Percentiles rank a stretch among this genome's conserved stretches.
Conservation (phyloP, 1,140 invertebrate species). For the Platorchestia sp. region DNA sequence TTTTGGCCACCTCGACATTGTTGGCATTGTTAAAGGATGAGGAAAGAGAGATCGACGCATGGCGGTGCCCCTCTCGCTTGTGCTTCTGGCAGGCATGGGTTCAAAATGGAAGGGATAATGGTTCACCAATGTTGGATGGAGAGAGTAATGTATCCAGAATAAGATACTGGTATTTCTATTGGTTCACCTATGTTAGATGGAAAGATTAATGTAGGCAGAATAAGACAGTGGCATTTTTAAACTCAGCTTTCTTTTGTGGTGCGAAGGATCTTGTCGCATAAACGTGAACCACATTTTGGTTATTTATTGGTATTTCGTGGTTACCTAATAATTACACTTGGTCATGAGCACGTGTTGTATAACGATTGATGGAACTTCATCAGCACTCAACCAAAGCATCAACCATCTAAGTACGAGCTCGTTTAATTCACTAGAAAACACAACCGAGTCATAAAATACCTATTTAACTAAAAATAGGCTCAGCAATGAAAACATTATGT, state of each 20-base stretch:
- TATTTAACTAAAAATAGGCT: no score
- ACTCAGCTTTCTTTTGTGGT: not conserved
- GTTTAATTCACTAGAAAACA: no score
- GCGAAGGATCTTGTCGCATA: not conserved
- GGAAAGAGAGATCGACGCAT: not conserved
- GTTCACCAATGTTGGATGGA: not conserved
- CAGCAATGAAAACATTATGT: no score
- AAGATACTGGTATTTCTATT: not conserved
- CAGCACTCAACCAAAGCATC: no score
- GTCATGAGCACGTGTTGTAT: no score
- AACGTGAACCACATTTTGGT: not conserved
- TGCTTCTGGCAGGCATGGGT: not conserved
- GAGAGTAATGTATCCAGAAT: not conserved
- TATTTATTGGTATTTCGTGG: no score
- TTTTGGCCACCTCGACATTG: conserved; percentile 19
- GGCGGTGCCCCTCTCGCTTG: not conserved
- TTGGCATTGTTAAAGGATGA: not conserved
- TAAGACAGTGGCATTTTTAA: not conserved
- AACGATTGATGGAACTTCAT: no score
- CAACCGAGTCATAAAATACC: no score
- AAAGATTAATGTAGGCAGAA: not conserved
- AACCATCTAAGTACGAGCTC: no score
- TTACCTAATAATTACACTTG: no score
- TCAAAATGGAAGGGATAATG: not conserved
- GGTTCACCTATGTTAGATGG: no score